These are phyloP conservation scores for Cheirogaleus major DNA, from an alignment of 2,797 vertebrate genomes.

Conservation along the genomic window DNA sequence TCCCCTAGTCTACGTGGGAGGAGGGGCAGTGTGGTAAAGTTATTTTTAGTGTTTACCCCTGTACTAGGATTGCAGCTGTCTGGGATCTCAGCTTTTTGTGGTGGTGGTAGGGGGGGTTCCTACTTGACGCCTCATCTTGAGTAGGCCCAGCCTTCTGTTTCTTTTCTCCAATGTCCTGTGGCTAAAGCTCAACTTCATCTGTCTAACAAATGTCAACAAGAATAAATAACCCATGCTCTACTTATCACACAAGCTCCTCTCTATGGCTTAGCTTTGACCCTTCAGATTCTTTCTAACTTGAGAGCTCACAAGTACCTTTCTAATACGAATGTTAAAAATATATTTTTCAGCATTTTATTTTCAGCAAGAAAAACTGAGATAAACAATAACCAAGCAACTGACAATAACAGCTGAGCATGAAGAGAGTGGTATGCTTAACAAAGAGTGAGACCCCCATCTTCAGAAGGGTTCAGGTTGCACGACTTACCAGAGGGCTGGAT, in stretches of 20 bases:
- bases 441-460: neutral
- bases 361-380: neutral
- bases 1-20: neutral
- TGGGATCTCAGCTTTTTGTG: neutral
- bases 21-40: neutral
- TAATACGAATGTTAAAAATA: neutral
- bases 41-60: neutral
- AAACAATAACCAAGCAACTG: neutral
- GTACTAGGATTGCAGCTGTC: neutral
- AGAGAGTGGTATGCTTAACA: neutral
- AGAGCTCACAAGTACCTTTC: neutral
- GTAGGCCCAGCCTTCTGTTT: neutral
- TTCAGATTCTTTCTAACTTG: constrained; percentile 27
- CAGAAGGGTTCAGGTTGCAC: neutral
- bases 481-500: neutral
- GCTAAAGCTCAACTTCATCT: neutral
- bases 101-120: neutral
- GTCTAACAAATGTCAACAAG: neutral
- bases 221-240: neutral
- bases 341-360: constrained; percentile 16
- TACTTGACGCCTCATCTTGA: neutral
- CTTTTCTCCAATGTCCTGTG: neutral
- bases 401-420: neutral
- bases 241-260: neutral
- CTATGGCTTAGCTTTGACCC: neutral